A percentile compares a stretch with the other conserved stretches of the same genome.
Conservation (phyloP, 2,888 invertebrate genomes). For the Celastrina argiolus region DNA sequence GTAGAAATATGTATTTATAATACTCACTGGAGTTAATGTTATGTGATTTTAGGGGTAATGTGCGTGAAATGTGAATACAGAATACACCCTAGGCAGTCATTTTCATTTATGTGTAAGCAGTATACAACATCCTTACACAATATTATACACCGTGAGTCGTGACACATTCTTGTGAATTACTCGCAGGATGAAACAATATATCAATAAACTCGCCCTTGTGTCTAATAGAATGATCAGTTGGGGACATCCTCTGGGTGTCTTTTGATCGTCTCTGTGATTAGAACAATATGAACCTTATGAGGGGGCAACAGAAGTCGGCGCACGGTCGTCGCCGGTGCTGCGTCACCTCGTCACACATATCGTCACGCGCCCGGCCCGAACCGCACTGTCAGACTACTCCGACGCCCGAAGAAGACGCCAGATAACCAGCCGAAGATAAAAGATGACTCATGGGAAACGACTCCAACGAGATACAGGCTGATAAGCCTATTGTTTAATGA, state of each 20-base stretch:
- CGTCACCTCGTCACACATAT: conserved; percentile 35
- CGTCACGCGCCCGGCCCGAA: conserved; percentile 36
- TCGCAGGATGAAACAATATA: conserved; percentile 34
- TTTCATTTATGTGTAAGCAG: not conserved
- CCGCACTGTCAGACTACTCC: conserved; percentile 33
- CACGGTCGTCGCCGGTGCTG: conserved; percentile 27
- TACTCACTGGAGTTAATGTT: not conserved
- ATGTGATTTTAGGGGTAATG: not conserved
- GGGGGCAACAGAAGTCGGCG: conserved; percentile 31
- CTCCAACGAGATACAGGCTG: conserved; percentile 35
- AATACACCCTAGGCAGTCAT: not conserved
- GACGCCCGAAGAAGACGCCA: conserved; percentile 47
- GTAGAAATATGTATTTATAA: not conserved
- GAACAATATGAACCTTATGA: conserved; percentile 32
- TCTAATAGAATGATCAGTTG: conserved; percentile 18
- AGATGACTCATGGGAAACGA: conserved; percentile 53
- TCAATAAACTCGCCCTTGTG: conserved; percentile 23
- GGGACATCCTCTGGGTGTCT: conserved; percentile 17
- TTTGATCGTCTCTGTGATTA: conserved; percentile 9
- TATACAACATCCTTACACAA: not conserved
- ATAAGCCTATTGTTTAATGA: conserved; percentile 38
- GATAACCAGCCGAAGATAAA: conserved; percentile 57
- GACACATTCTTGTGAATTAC: conserved; percentile 20
- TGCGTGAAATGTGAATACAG: not conserved
- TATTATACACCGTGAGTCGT: conserved; percentile 9